Conservation (phyloP, 2,888 invertebrate genomes). For the Lasius fuliginosus region DNA sequence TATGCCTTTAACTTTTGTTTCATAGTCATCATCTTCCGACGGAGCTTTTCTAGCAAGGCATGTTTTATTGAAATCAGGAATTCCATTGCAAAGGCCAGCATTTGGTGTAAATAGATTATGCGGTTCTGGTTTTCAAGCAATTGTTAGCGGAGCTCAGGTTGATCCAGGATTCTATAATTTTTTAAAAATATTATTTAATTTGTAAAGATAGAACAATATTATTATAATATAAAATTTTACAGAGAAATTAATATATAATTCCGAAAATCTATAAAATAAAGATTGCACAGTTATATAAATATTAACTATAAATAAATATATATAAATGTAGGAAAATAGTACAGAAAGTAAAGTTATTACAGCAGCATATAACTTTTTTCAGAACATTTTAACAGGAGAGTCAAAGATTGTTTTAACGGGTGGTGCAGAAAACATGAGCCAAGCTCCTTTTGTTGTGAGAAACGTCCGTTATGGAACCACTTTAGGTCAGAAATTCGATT, state of each 20-base stretch:
- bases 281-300: not conserved
- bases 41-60: constrained; percentile 96
- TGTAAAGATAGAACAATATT: not conserved
- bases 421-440: constrained; percentile 98
- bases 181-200: constrained; percentile 16
- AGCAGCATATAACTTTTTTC: constrained; percentile 31
- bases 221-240: not conserved
- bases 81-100: constrained; percentile 95
- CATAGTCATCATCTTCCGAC: constrained; percentile 88
- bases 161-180: not conserved
- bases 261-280: not conserved
- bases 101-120: constrained; percentile 97
- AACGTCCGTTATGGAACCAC: constrained; percentile 95
- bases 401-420: constrained; percentile 96
- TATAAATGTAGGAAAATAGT: not conserved
- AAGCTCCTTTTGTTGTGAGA: constrained; percentile 94
- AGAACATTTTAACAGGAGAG: constrained; percentile 95
- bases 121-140: constrained; percentile 98
- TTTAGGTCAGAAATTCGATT: constrained; percentile 91
- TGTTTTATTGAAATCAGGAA: constrained; percentile 93
- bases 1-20: constrained; percentile 19
- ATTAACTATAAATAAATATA: not conserved
- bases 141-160: constrained; percentile 96
- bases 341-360: constrained; percentile 44
- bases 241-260: not conserved